Base-by-base conservation (phyloP, 2,797 vertebrate genomes). In the Acrossocheilus wenchowensis region DNA sequence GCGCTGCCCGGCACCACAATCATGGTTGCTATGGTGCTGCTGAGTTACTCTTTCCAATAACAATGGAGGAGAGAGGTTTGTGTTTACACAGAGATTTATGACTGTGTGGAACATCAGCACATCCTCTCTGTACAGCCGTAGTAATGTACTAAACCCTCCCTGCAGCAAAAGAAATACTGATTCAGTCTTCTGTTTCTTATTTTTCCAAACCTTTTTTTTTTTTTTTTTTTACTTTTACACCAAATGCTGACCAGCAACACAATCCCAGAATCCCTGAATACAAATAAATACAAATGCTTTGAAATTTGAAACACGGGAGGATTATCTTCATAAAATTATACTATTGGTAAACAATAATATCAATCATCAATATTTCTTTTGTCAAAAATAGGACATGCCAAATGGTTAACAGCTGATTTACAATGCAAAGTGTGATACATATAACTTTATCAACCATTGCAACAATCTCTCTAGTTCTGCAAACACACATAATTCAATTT, bases 31-130 rank as follows among this genome's bases (percentile, higher is more conserved):
- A 94, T 94, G 93, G 93, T 50, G 23, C 93, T 90, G 86, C 66
- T 19, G 41, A 92, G 92, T 93, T 92, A 91, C 90, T 93, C 90
- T 94, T 94, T 95, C 93, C 92, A 93, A 92, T 90, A 95, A 94
- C 94, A 95, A 95, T 93, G 91, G 86, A 89, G 91, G 91, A 90
- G 87, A 90, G 92, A 91, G 89, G 87, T 82, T 88, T 83, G 90
- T 93, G 90, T 93, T 91, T 92, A 91, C 86, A 84, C 88, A 90
- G 86, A 92, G 92, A 95, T 94, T 94, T 94, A 93, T 91, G 87
- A 81, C 86, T 82, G 88, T 85, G 87, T 82, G 91, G 88, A 89
- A 92, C 78, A 73, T 77, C 54, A 64, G 74, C 87, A 81, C 87
- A 87, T 89, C 85, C 88, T 84, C 72, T 43, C 26, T 77, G 15